phyloP scores from a whole-genome alignment of 2,888 invertebrate genomes.

The Drosophila helvetica region DNA sequence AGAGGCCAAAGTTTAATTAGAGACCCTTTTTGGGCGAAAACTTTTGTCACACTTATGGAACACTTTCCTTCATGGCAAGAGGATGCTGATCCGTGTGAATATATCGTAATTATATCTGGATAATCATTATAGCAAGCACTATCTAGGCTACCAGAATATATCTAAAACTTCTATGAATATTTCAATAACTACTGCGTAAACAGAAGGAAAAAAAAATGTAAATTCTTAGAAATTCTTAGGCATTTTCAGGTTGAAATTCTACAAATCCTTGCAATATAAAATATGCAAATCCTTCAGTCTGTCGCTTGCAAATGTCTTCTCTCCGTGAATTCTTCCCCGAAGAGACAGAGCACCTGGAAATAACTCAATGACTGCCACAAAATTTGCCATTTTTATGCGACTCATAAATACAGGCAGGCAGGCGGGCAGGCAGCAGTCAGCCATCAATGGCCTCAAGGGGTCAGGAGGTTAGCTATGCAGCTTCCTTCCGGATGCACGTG shows the following conservation, averaged over 20 bases:
- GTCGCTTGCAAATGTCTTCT: conserved; percentile 36
- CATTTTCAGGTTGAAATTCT: conserved; percentile 33
- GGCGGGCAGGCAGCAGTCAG: conserved; percentile 2
- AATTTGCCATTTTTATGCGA: conserved; percentile 57
- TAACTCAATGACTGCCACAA: conserved; percentile 45
- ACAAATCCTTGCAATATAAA: conserved; percentile 44
- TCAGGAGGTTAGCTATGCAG: conserved; percentile 17
- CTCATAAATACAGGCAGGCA: conserved; percentile 48
- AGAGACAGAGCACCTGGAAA: conserved; percentile 48
- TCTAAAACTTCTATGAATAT: conserved; percentile 13
- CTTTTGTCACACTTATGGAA: conserved; percentile 31
- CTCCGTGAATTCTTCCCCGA: conserved; percentile 34
- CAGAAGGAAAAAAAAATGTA: conserved; percentile 25
- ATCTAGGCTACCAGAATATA: neutral
- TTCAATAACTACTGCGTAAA: conserved; percentile 37
- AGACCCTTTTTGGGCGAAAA: conserved; percentile 20
- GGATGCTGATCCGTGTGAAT: neutral
- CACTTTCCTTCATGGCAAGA: neutral
- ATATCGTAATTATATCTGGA: neutral
- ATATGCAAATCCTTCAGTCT: conserved; percentile 50
- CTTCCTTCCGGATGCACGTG: conserved; percentile 40
- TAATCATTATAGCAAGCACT: neutral
- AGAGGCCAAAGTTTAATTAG: conserved; percentile 48
- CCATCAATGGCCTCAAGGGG: conserved; percentile 27
- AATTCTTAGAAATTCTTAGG: conserved; percentile 29